A percentile compares a stretch with the other conserved stretches of the same genome.
Conservation (phyloP, 2,797 vertebrate genomes). For the Diceros bicornis region DNA sequence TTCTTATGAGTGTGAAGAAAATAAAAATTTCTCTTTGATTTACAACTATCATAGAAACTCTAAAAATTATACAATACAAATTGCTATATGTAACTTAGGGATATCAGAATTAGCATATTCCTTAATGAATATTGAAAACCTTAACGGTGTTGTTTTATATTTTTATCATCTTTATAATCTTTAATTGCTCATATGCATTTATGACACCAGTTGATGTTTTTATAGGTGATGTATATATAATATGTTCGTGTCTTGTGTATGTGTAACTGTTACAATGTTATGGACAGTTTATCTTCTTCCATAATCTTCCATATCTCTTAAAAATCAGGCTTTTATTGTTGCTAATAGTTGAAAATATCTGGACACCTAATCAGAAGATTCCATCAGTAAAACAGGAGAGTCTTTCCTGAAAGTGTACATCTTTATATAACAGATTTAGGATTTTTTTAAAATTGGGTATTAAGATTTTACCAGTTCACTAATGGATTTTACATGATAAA, state of each 20-base stretch:
- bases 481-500: not conserved
- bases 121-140: slow-evolving; percentile 3
- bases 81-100: not conserved
- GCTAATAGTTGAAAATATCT: not conserved
- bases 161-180: not conserved
- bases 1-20: not conserved
- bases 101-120: not conserved
- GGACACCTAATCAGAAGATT: not conserved
- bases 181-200: not conserved
- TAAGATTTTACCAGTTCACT: not conserved
- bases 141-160: not conserved
- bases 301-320: not conserved
- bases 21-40: not conserved
- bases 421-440: not conserved
- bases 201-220: not conserved
- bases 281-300: not conserved
- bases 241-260: not conserved
- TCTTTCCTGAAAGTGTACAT: not conserved
- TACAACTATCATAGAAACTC: not conserved
- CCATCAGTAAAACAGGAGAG: not conserved
- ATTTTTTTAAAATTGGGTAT: not conserved
- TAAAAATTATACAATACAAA: not conserved
- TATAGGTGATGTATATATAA: not conserved
- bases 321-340: not conserved
- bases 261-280: not conserved